Conservation (phyloP, 2,113 vertebrate species). For the Spea multiplicata region DNA sequence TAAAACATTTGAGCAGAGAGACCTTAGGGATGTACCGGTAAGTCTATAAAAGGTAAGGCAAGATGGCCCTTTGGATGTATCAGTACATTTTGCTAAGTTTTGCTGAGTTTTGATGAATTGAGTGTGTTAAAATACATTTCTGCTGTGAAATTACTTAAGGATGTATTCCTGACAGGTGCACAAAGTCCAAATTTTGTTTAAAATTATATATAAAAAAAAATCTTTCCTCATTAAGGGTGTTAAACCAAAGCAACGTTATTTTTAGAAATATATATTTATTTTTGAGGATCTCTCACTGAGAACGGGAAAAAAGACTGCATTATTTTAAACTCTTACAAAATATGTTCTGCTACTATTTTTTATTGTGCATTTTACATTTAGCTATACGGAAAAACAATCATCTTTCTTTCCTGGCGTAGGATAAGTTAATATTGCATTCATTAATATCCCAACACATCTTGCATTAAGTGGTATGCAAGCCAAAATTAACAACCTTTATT, state of each 20-base stretch:
- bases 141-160: too few species aligned
- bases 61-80: too few species aligned
- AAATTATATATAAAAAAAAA: too few species aligned
- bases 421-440: constrained; percentile 19
- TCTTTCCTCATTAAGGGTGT: neutral
- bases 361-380: neutral
- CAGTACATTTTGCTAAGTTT: too few species aligned
- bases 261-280: neutral
- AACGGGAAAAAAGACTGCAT: neutral
- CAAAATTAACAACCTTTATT: constrained; percentile 44
- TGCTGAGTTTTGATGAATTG: too few species aligned
- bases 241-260: neutral
- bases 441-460: constrained; percentile 18
- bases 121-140: too few species aligned
- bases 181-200: too few species aligned
- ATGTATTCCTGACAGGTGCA: too few species aligned
- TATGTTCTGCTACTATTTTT: neutral
- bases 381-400: constrained; percentile 27
- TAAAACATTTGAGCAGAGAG: too few species aligned
- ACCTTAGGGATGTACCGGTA: too few species aligned
- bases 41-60: too few species aligned
- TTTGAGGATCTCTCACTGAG: neutral
- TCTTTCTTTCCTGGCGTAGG: constrained; percentile 3
- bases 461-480: neutral
- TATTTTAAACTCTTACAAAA: neutral